phyloP scores from a whole-genome alignment of 2,797 vertebrate genomes.

The Pangasius djambal region DNA sequence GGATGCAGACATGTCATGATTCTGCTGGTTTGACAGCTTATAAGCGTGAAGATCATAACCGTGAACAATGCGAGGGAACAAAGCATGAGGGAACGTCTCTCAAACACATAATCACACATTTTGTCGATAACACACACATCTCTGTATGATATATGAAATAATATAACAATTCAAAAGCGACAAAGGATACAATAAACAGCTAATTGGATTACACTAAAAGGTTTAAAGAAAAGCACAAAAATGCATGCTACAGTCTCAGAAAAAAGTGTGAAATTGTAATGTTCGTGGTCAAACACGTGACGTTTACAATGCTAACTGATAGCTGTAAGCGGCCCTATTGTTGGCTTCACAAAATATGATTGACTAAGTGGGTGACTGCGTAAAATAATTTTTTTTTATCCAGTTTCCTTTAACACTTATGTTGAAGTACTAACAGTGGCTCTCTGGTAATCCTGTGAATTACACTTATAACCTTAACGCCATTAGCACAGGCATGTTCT shows the following conservation, averaged over 20 bases:
- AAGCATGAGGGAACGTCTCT: not conserved
- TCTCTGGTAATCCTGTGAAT: not conserved
- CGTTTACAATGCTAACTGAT: not conserved
- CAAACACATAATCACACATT: not conserved
- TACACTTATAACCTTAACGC: not conserved
- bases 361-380: not conserved
- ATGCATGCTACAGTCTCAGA: not conserved
- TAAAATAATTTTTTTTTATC: not conserved
- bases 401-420: too few relatives aligned
- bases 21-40: not conserved
- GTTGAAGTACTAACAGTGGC: not conserved
- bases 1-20: constrained; percentile 8
- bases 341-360: not conserved
- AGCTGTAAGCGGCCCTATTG: not conserved
- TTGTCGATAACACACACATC: not conserved
- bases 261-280: not conserved
- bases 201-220: not conserved
- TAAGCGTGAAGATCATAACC: not conserved
- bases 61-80: not conserved
- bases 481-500: not conserved
- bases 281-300: not conserved
- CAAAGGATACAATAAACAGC: not conserved
- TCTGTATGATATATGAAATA: not conserved
- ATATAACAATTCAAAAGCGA: not conserved
- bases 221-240: not conserved